Evolutionary conservation across 2,888 invertebrate genomes (phyloP).

Genomic region (Dryocosmus kuriphilus): DNA sequence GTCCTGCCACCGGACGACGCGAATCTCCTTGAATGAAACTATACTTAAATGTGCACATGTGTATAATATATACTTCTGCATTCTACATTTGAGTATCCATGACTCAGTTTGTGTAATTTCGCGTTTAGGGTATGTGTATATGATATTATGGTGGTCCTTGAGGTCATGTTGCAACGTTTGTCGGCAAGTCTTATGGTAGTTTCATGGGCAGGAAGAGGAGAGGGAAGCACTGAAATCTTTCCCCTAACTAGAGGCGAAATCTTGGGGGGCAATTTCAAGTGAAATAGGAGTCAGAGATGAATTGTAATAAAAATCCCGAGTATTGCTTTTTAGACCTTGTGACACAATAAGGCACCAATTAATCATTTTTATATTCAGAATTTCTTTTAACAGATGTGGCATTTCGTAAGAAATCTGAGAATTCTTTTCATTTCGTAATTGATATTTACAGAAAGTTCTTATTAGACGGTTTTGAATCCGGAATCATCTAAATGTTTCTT

Average conservation of each 20-base stretch:
- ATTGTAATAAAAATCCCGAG: not conserved
- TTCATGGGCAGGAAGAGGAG: not conserved
- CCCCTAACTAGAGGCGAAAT: slow-evolving; percentile 1
- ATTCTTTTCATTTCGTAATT: too few relatives aligned
- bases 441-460: too few relatives aligned
- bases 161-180: slow-evolving; percentile 18
- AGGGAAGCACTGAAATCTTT: not conserved
- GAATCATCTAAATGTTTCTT: too few relatives aligned
- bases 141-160: slow-evolving; percentile 10
- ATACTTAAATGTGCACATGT: not conserved
- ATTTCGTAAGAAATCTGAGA: too few relatives aligned
- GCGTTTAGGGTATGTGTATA: not conserved
- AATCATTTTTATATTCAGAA: not conserved
- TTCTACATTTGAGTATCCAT: slow-evolving; percentile 2
- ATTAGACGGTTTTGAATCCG: too few relatives aligned
- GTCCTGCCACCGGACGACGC: slow-evolving; percentile 36
- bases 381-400: not conserved
- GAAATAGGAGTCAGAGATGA: slow-evolving; percentile 18
- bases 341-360: not conserved
- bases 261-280: not conserved
- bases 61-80: too few relatives aligned
- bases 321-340: not conserved
- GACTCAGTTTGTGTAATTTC: not conserved
- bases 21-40: not conserved
- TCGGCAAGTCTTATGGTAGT: slow-evolving; percentile 5